Evolutionary conservation across 2,113 vertebrate species (phyloP), one percentile per base, ranked within the genome.

Genomic region (Carassius auratus): DNA sequence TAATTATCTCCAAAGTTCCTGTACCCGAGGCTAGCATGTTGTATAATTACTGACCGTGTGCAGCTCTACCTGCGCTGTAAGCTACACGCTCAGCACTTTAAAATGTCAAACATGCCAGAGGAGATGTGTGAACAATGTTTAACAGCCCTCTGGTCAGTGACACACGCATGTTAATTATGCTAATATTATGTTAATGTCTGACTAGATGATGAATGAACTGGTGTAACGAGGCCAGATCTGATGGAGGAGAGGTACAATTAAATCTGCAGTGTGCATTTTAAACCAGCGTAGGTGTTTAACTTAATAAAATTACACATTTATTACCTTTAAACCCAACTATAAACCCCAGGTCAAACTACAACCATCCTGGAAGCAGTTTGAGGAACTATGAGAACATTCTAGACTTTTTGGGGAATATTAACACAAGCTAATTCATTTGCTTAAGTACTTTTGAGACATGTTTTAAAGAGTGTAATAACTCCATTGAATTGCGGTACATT

Each of bases 61-160:
- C 77, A 71, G 73, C 64, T 59, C 36, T 83, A 76, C 64, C 73
- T 77, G 26, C 2, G n/a, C 84, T 75, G 52, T 30, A 30, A 75
- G 78, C 86, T 76, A 76, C 71, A 66, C 62, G 69, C 74, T 76
- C 66, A 83, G 77, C 79, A 79, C 86, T 76, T 76, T 76, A 57
- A 84, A 75, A 81, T 87, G 86, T 89, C 84, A 87, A 84, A 85
- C 62, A 80, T 52, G 74, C 88, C 69, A 74, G 83, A 85, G 77
- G 83, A 73, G 82, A 77, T 76, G 36, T 55, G 64, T 55, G 64
- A 83, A 88, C 80, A 81, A 38, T 61, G 59, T 86, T 81, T 64
- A 73, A 62, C 71, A 48, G 69, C 85, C 48, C 77, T 75, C 77
- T 81, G 85, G 85, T 86, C 78, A 85, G 52, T 23, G 26, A 26